These are phyloP conservation scores for Paratrypauchen microcephalus DNA, from an alignment of 2,797 vertebrate genomes.

Conservation along the genomic window DNA sequence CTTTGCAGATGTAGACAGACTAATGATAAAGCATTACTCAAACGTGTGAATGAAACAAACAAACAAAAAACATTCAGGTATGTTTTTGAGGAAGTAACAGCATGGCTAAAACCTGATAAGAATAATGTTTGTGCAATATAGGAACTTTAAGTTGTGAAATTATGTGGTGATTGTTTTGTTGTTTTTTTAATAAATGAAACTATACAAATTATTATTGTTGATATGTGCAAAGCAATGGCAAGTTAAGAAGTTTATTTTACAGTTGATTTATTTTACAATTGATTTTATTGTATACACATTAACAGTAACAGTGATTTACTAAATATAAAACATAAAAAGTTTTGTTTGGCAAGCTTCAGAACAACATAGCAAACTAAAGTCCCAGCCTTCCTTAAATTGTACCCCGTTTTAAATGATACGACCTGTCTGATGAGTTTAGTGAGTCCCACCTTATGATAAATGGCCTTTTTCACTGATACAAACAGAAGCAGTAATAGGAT, in stretches of 20 bases:
- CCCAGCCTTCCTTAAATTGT: neutral
- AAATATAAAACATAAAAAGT: no score
- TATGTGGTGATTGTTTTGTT: no score
- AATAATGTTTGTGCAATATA: no score
- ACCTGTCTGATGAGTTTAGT: neutral
- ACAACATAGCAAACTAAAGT: neutral
- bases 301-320: neutral
- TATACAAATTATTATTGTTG: neutral
- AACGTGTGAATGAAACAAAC: no score
- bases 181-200: neutral
- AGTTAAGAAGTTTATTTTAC: neutral
- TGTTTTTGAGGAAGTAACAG: no score
- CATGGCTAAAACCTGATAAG: no score
- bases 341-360: neutral
- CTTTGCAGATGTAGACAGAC: no score
- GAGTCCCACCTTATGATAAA: neutral
- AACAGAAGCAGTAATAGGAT: slow-evolving; percentile 42
- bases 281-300: neutral
- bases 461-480: slow-evolving; percentile 21
- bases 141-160: no score
- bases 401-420: neutral
- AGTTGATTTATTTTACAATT: neutral
- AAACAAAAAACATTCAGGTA: no score
- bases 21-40: no score
- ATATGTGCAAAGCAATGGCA: neutral